A percentile compares a stretch with the other conserved stretches of the same genome.
These are phyloP conservation scores for Callipepla californica DNA, from an alignment of 2,113 vertebrate genomes.

Conservation along the genomic window DNA sequence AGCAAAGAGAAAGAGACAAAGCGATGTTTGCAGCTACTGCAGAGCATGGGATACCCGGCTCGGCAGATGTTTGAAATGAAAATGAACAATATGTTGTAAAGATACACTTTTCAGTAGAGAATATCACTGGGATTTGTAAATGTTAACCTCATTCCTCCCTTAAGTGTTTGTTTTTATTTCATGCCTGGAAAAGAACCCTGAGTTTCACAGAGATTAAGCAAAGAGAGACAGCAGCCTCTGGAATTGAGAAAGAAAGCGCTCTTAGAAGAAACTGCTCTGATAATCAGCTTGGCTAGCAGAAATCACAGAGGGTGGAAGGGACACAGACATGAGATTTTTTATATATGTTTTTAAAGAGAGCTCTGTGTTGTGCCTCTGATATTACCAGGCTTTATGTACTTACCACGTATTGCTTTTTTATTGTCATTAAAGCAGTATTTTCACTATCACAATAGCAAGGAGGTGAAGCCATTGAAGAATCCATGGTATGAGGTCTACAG, in stretches of 20 bases:
- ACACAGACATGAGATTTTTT: neutral
- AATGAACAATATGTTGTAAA: constrained; percentile 46
- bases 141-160: constrained; percentile 31
- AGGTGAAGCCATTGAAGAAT: neutral
- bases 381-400: neutral
- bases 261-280: neutral
- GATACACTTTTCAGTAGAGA: constrained; percentile 31
- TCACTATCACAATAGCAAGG: neutral
- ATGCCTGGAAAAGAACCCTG: neutral
- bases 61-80: constrained; percentile 53
- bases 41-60: constrained; percentile 40
- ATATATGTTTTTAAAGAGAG: neutral
- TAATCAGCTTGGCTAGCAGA: neutral
- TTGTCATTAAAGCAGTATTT: neutral
- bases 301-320: neutral
- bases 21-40: constrained; percentile 35
- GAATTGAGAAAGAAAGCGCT: neutral
- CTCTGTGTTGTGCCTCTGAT: neutral
- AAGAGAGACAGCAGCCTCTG: neutral
- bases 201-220: neutral
- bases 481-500: neutral
- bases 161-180: constrained; percentile 24
- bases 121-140: constrained; percentile 49
- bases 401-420: neutral
- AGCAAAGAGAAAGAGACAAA: constrained; percentile 68